phyloP scores from a whole-genome alignment of 2,113 vertebrate genomes.

The Tyrannus savana region DNA sequence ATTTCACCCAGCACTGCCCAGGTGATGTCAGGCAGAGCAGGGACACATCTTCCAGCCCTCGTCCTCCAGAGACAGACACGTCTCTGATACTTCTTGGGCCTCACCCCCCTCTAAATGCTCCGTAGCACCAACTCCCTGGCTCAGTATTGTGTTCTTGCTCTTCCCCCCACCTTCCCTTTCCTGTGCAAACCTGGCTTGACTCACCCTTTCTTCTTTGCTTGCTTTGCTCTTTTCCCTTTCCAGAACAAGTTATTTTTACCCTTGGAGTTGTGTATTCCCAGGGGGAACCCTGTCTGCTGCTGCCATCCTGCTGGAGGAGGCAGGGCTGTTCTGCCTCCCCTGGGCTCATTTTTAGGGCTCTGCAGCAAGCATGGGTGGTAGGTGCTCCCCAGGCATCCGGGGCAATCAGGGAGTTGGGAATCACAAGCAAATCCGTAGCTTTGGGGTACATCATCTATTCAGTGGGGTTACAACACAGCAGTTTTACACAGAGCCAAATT shows the following conservation, averaged over 20 bases:
- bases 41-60: neutral
- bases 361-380: neutral
- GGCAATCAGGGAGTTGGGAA: neutral
- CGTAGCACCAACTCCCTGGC: neutral
- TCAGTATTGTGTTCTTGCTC: neutral
- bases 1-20: neutral
- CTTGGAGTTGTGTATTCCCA: neutral
- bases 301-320: neutral
- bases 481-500: neutral
- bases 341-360: neutral
- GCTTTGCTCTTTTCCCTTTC: constrained; percentile 5
- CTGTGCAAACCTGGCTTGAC: neutral
- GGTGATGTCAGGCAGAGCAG: neutral
- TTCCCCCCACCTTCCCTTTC: neutral
- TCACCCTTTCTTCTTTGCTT: neutral
- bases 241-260: constrained; percentile 9
- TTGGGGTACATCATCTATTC: rapidly evolving
- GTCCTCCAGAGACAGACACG: rapidly evolving
- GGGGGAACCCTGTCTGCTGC: neutral
- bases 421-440: rapidly evolving
- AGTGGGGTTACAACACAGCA: neutral
- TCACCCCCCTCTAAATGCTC: neutral
- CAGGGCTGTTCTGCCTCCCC: neutral
- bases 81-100: neutral
- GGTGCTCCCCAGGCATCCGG: neutral